Percentiles rank a stretch among this genome's conserved stretches.
phyloP scores from a whole-genome alignment of 1,140 invertebrate species.

The Pogonognathellus flavescens region DNA sequence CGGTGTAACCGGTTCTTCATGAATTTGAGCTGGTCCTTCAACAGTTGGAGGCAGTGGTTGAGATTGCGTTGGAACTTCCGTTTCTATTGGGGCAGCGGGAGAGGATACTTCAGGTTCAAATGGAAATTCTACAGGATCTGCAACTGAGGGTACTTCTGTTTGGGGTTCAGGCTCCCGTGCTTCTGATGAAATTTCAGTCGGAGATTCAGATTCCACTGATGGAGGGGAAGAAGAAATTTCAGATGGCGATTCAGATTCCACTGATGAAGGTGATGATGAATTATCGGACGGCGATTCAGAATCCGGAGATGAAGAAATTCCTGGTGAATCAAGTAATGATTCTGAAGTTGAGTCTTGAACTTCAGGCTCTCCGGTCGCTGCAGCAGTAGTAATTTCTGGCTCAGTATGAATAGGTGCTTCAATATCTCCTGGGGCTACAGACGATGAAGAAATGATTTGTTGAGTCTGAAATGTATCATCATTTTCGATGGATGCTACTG shows the following conservation, averaged over 20 bases:
- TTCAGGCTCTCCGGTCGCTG: neutral
- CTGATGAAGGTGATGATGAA: neutral
- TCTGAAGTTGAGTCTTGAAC: neutral
- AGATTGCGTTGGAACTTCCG: neutral
- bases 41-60: neutral
- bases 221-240: neutral
- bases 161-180: neutral
- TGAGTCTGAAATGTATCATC: too few species aligned
- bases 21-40: conserved; percentile 3
- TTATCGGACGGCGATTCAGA: neutral
- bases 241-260: neutral
- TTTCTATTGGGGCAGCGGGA: neutral
- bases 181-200: neutral
- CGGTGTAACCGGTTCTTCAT: neutral
- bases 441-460: too few species aligned
- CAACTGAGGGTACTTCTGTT: neutral
- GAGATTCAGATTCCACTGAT: neutral
- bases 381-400: neutral
- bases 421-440: too few species aligned
- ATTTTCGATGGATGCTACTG: too few species aligned
- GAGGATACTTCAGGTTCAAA: neutral
- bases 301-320: neutral
- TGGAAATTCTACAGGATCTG: neutral
- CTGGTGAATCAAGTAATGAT: too few species aligned
- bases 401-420: too few species aligned